Conservation (phyloP, 2,888 invertebrate species). For the Mantis religiosa region DNA sequence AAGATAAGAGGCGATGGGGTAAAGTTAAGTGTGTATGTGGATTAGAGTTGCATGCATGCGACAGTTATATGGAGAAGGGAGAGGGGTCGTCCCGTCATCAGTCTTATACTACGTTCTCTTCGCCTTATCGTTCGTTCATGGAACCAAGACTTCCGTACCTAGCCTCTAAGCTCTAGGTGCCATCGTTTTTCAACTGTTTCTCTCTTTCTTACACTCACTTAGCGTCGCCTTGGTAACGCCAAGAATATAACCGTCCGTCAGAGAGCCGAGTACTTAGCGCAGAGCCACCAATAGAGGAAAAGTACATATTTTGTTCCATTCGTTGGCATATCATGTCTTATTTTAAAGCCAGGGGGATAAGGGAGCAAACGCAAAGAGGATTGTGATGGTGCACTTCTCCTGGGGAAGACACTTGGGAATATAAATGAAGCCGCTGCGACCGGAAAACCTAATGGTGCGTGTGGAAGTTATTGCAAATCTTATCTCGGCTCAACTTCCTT, state of each 20-base stretch:
- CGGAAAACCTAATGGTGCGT: neutral
- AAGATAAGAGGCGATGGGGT: neutral
- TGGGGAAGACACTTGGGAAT: neutral
- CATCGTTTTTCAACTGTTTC: neutral
- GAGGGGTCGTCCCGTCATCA: neutral
- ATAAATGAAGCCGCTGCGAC: neutral
- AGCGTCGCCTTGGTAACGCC: neutral
- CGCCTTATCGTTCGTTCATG: neutral
- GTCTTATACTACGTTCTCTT: neutral
- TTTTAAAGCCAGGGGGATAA: neutral
- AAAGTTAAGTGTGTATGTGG: neutral
- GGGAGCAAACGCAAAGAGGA: neutral
- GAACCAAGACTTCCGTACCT: neutral
- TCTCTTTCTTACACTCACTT: neutral
- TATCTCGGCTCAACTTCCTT: neutral
- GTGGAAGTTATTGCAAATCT: neutral
- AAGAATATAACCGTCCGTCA: neutral
- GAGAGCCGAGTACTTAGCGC: neutral
- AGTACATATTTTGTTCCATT: neutral
- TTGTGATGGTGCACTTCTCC: neutral
- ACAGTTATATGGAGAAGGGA: neutral
- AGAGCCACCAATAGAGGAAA: neutral
- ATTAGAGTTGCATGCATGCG: neutral
- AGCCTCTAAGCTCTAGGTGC: neutral
- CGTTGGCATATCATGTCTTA: neutral